Percentiles rank a stretch among this genome's conserved stretches.
Evolutionary conservation across 2,113 vertebrate species (phyloP).

Genomic region (Leucosticte australis): DNA sequence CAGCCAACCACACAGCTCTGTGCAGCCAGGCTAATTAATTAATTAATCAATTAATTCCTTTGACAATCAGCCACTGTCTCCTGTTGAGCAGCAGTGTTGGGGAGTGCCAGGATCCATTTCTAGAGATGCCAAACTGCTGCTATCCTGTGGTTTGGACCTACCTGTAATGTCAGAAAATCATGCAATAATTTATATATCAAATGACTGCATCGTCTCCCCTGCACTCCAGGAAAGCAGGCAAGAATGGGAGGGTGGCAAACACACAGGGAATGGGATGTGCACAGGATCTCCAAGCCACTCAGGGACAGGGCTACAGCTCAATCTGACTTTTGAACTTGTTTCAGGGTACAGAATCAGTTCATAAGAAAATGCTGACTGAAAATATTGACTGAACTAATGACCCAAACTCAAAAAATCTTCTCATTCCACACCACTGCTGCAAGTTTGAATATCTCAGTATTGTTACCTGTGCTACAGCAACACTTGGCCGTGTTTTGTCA

Average conservation of each 20-base stretch:
- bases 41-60: background rate
- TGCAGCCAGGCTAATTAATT: background rate
- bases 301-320: background rate
- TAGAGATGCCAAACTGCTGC: background rate
- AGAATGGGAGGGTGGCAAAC: background rate
- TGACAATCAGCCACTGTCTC: background rate
- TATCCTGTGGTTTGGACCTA: background rate
- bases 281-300: background rate
- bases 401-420: background rate
- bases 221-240: background rate
- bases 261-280: background rate
- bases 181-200: background rate
- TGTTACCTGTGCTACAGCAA: background rate
- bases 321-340: background rate
- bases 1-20: rapidly evolving
- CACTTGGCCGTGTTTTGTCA: background rate
- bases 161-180: background rate
- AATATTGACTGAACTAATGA: background rate
- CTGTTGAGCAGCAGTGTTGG: rapidly evolving
- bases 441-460: background rate
- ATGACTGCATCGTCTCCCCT: background rate
- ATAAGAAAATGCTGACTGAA: background rate
- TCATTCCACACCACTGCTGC: background rate
- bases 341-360: background rate
- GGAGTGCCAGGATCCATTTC: background rate